Evolutionary conservation across 2,888 invertebrate species (phyloP), one percentile per base, ranked within the genome.

Genomic region (Hirtodrosophila histrioides): DNA sequence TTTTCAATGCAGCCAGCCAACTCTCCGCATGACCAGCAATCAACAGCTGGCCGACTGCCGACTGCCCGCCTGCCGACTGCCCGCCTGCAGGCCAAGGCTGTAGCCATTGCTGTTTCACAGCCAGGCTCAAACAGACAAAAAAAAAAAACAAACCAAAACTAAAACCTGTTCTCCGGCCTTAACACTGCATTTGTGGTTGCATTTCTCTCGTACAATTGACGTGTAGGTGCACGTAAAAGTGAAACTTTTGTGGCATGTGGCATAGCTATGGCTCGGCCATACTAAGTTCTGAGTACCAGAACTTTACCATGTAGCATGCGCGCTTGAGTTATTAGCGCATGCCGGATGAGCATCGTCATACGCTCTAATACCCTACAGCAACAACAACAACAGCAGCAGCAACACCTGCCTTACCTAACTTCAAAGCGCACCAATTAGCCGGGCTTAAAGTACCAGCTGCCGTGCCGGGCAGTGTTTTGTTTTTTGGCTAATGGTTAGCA

Each of bases 281-380:
- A 37, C 57, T 64, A 61, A 50, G 68, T 85, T 82, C 67, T 60
- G 35, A 36, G 41, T 39, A 55, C 36, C n/a, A 67, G 71, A 75
- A 69, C 41, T 35, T 65, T 12, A 31, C 27, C 6, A 33, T 27
- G 3, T 62, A 36, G 31, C 41, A 29, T 37, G 49, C 65, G 53
- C 58, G 44, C 66, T 65, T 70, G 74, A 80, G 58, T 85, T 76
- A 85, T 87, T 87, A 87, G 84, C 87, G 78, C 87, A 85, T 74
- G 84, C 85, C 66, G 75, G 87, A 84, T 84, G 65, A 53, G 51
- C 70, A 86, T 86, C 87, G 51, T 45, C 62, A 33, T 69, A 69
- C 78, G 84, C 84, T 84, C 84, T 81, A 58, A 69, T 86, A 76
- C 50, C 46, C 69, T 51, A 39, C 23, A 48, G 35, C 51, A 40